Evolutionary conservation across 2,113 vertebrate genomes (phyloP), one percentile per base, ranked within the genome.

Genomic region (Motacilla alba): DNA sequence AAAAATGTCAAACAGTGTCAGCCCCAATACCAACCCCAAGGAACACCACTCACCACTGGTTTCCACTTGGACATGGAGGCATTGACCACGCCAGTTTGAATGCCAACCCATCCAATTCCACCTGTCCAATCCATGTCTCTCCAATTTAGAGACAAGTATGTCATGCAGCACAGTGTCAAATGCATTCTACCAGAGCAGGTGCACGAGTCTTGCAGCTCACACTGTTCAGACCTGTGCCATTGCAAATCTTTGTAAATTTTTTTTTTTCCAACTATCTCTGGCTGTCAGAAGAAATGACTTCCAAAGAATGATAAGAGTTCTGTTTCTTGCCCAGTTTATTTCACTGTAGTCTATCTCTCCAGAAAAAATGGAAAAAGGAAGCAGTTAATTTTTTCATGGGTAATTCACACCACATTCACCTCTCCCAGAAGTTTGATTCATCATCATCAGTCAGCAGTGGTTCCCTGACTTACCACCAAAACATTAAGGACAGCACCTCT

Each of bases 31-130:
- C 77, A 67, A 0, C 23, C 37, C 28, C 19, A 16, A 52, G 33
- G 9, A 31, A 23, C 18, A 37, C 18, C 31, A 50, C 18, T 73
- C 0, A 1, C 15, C 43, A 5, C 31, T 58, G 26, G 9, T 44
- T 44, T 50, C 50, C 52, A 28, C 31, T 33, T 19, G 24, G 49
- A 49, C 43, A 49, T 31, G 0, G 1, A 72, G 26, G 35, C 35
- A 72, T 3, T 27, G 52, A 22, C 31, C 59, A 37, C 0, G 0
- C 16, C 17, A 37, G 4, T n/a, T 37, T 28, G 33, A 46, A 58
- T 30, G 22, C 52, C 46, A 60, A 1, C 28, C 8, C 44, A 33
- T 37, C 13, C 60, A 52, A 2, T 21, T 52, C 37, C 44, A 17
- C 37, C 33, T 89, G 23, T 52, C 39, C 46, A 67, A 28, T n/a